Conservation (phyloP, 2,113 vertebrate species). For the Erpornis zantholeuca region DNA sequence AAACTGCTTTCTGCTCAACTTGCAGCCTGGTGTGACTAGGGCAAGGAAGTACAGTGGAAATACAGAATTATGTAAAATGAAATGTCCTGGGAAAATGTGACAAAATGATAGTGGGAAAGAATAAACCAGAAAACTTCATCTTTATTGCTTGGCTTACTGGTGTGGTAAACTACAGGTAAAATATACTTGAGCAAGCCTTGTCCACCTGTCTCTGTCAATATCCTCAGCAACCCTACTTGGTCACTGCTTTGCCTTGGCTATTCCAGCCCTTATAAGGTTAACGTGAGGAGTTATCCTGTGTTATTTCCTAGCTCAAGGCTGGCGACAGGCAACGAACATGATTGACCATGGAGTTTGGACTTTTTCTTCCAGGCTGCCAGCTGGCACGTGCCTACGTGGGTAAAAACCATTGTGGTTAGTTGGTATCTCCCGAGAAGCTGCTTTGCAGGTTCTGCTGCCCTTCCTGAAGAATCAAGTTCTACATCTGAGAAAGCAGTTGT, state of each 20-base stretch:
- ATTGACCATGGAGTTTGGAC: not conserved
- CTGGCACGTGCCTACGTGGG: not conserved
- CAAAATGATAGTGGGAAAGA: not conserved
- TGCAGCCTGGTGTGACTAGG: not conserved
- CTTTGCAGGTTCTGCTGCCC: not conserved
- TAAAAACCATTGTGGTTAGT: not conserved
- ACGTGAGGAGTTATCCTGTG: rapidly evolving
- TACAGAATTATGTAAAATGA: not conserved
- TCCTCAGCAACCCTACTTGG: not conserved
- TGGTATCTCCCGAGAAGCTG: not conserved
- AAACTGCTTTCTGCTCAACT: not conserved
- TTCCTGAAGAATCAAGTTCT: not conserved
- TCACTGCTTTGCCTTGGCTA: not conserved
- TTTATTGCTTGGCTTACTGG: not conserved
- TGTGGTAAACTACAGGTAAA: not conserved
- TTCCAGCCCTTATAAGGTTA: not conserved
- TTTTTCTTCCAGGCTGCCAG: not conserved
- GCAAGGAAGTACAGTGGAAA: not conserved
- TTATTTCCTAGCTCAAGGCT: not conserved
- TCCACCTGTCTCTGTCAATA: not conserved
- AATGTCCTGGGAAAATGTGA: not conserved
- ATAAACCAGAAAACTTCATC: not conserved
- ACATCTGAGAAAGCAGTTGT: not conserved
- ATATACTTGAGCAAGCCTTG: too few relatives aligned
- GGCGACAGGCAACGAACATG: not conserved